Evolutionary conservation across 2,797 vertebrate species (phyloP).

Genomic region (Cyprinella venusta): DNA sequence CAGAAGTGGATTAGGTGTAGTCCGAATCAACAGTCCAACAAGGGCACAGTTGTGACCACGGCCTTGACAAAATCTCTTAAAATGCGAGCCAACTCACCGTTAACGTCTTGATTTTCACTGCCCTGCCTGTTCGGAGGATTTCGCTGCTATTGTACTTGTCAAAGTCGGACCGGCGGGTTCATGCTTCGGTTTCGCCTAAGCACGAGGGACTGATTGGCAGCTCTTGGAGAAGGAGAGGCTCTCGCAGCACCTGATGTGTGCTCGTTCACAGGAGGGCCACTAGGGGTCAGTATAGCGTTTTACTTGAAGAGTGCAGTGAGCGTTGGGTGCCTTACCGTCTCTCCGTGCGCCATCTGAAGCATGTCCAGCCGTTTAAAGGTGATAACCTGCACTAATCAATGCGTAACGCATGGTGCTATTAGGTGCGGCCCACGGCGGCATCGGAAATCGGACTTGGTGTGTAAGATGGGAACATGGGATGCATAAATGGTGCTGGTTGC

Average conservation of each 20-base stretch:
- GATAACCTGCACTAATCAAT: conserved; percentile 80
- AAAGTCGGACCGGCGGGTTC: conserved; percentile 51
- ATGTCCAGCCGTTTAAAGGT: conserved; percentile 55
- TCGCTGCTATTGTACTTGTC: conserved; percentile 75
- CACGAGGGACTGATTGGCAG: conserved; percentile 16
- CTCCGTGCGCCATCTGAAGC: conserved; percentile 62
- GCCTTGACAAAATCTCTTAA: conserved; percentile 31
- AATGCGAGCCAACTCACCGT: not conserved
- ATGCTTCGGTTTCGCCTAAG: conserved; percentile 54
- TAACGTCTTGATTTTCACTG: conserved; percentile 47
- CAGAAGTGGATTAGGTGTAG: not conserved
- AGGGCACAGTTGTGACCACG: conserved; percentile 32
- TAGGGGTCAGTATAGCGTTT: conserved; percentile 50
- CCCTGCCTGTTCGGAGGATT: conserved; percentile 67
- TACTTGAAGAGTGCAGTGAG: conserved; percentile 48
- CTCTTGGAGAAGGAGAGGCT: not conserved
- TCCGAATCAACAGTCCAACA: conserved; percentile 7
- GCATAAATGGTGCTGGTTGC: conserved; percentile 57
- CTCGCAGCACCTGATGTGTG: not conserved
- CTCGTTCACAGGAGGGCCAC: conserved; percentile 54
- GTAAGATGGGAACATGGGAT: conserved; percentile 32
- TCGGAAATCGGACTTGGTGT: conserved; percentile 35
- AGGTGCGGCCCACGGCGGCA: conserved; percentile 53
- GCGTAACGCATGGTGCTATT: conserved; percentile 80
- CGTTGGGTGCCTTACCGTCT: conserved; percentile 57